Base-by-base conservation (phyloP, 2,797 vertebrate genomes). In the Megalops cyprinoides region DNA sequence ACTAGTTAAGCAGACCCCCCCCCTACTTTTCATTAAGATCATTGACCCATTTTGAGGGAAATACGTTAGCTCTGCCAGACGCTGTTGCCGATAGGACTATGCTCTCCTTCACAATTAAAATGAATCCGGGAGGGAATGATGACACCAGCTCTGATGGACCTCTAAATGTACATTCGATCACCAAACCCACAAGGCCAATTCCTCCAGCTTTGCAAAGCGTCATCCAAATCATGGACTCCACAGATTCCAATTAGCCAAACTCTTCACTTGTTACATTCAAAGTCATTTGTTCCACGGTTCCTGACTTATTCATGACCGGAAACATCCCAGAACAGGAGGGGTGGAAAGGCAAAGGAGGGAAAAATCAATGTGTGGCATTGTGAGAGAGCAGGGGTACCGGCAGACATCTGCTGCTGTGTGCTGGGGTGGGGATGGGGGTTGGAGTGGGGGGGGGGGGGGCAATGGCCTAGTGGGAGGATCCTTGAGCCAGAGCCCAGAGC, bases 291-390 rank as follows among this genome's bases (percentile, higher is more conserved):
- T 58, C 42, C 18, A 12, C 20, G 18, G 65, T n/a, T 67, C 62
- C 62, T 71, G 78, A 79, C 31, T 65, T 76, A 37, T 67, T 76
- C 67, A 79, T 49, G 53, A 65, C 25, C n/a, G 20, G 20, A 42
- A 51, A 31, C n/a, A 25, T 23, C 48, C 37, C 9, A 56, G 10
- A 55, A 53, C 34, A 42, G 9, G 42, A 15, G 20, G 3, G 53
- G 20, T 20, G 15, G 7, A 20, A 25, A 31, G 14, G 44, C 18
- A 34, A 10, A 12, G 15, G 0, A 0, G 12, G 23, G 3, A 20
- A 48, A 44, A 53, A 18, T n/a, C 34, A 48, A 37, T 10, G n/a
- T 15, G 2, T 15, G 39, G 18, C 31, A 25, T 9, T 53, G 65
- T 25, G 42, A 10, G 62, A 14, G 39, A 1, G 46, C 37, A 60